Evolutionary conservation across 2,888 invertebrate genomes (phyloP).

Genomic region (Temnothorax ravouxi): DNA sequence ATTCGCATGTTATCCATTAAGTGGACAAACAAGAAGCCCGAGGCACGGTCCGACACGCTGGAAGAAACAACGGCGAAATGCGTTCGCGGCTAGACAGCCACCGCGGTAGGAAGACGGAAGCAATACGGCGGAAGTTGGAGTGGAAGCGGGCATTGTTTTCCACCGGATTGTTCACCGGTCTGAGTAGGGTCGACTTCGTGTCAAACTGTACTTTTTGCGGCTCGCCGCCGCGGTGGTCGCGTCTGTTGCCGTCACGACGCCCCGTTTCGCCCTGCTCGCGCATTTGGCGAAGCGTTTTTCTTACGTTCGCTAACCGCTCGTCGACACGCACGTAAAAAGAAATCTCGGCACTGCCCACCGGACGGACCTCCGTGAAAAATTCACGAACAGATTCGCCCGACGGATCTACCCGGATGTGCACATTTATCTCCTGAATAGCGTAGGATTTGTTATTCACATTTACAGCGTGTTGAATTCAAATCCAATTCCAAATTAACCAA

Average conservation of each 20-base stretch:
- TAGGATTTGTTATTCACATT: slow-evolving; percentile 10
- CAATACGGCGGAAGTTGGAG: slow-evolving; percentile 53
- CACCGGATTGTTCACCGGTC: slow-evolving; percentile 66
- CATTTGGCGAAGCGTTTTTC: slow-evolving; percentile 43
- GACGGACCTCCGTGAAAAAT: slow-evolving; percentile 38
- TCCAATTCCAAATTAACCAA: neutral
- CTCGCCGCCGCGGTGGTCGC: slow-evolving; percentile 49
- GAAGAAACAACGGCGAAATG: slow-evolving; percentile 50
- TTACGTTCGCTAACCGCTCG: slow-evolving; percentile 48
- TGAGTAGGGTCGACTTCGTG: slow-evolving; percentile 73
- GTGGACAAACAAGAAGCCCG: slow-evolving; percentile 54
- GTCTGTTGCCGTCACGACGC: slow-evolving; percentile 63
- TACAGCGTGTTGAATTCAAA: neutral
- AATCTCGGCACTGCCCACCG: slow-evolving; percentile 60
- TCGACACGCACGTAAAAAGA: slow-evolving; percentile 68
- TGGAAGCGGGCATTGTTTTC: slow-evolving; percentile 71
- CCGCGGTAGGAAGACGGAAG: slow-evolving; percentile 48
- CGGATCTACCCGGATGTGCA: neutral
- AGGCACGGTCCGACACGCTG: slow-evolving; percentile 42
- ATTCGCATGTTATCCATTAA: slow-evolving; percentile 57
- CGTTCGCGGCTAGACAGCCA: slow-evolving; percentile 48
- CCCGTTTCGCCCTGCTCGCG: slow-evolving; percentile 47
- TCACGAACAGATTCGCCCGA: slow-evolving; percentile 28
- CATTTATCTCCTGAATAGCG: slow-evolving; percentile 13
- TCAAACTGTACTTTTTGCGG: slow-evolving; percentile 71